Conservation (phyloP, 1,140 invertebrate genomes). For the Pseudoatta argentina region DNA sequence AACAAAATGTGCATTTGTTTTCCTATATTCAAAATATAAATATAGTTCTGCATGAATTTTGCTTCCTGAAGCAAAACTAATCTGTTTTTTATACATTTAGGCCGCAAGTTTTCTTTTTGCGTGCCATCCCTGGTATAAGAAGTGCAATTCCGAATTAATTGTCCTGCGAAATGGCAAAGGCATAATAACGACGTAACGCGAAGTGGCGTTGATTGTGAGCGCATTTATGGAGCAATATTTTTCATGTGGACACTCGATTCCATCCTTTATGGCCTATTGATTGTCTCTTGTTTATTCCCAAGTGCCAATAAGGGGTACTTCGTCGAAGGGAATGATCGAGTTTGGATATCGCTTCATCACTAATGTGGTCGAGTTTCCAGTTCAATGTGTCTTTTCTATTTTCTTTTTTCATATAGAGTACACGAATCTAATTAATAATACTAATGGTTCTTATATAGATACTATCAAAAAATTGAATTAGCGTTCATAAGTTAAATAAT, state of each 20-base stretch:
- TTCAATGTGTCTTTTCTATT: not conserved
- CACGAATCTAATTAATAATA: conserved; percentile 29
- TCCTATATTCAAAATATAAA: too few relatives aligned
- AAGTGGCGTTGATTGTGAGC: conserved; percentile 69
- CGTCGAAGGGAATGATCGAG: conserved; percentile 37
- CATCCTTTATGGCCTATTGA: conserved; percentile 69
- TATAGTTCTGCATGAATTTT: too few relatives aligned
- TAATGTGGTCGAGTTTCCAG: conserved; percentile 52
- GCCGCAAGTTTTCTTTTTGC: too few relatives aligned
- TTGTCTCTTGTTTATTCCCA: conserved; percentile 75
- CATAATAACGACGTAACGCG: conserved; percentile 36
- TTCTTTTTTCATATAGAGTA: not conserved
- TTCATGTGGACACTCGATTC: conserved; percentile 70
- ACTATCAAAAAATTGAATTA: not conserved
- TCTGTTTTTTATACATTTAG: too few relatives aligned
- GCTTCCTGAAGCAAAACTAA: too few relatives aligned
- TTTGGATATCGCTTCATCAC: conserved; percentile 46
- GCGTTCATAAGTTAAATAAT: not conserved
- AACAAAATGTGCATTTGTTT: too few relatives aligned
- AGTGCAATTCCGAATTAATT: conserved; percentile 54
- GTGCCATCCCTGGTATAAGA: not conserved
- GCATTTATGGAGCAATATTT: conserved; percentile 72
- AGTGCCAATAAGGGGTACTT: conserved; percentile 68
- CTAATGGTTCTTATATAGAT: not conserved
- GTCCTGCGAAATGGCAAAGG: conserved; percentile 46